Percentiles rank a stretch among this genome's conserved stretches.
Conservation (phyloP, 2,113 vertebrate genomes). For the Antechinus stuartii region DNA sequence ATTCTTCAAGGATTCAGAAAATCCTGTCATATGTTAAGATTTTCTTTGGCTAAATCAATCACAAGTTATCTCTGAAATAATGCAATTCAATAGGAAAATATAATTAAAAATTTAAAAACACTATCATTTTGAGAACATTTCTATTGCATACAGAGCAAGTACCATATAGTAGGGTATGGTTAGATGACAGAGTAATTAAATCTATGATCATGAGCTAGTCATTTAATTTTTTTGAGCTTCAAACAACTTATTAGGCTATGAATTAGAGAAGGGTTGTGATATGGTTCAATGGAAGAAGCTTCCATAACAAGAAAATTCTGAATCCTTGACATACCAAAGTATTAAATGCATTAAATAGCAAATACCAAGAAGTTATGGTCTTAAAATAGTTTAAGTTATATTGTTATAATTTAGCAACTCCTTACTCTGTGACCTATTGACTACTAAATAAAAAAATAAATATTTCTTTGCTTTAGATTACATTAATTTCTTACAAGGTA, state of each 20-base stretch:
- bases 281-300: not conserved
- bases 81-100: not conserved
- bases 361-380: not conserved
- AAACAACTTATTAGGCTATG: not conserved
- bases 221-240: not conserved
- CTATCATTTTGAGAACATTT: not conserved
- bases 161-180: not conserved
- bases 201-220: not conserved
- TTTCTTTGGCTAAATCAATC: too few relatives aligned
- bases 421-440: not conserved
- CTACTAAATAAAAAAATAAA: not conserved
- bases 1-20: too few relatives aligned
- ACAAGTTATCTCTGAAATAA: too few relatives aligned
- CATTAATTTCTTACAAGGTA: not conserved
- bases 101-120: not conserved
- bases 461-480: not conserved
- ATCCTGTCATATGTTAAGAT: too few relatives aligned
- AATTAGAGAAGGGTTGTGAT: not conserved
- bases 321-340: not conserved
- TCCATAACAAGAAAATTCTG: not conserved
- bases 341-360: not conserved
- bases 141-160: not conserved
- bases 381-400: not conserved
- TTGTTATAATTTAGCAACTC: not conserved
- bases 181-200: not conserved